Conservation (phyloP, 1,140 invertebrate genomes). For the Sinonovacula constricta region DNA sequence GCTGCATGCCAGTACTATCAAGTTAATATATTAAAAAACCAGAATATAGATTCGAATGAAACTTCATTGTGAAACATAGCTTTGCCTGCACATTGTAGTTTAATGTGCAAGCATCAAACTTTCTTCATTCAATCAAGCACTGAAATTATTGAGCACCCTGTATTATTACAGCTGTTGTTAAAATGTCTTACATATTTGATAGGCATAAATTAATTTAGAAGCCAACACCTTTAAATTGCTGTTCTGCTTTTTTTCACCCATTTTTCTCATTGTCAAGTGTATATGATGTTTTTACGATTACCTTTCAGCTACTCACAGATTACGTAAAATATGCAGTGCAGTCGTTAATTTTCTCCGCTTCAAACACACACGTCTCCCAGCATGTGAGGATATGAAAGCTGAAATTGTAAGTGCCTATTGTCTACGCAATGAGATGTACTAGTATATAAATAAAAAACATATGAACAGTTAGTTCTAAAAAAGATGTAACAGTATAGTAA, state of each 20-base stretch:
- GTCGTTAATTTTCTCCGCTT: conserved; percentile 51
- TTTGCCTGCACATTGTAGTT: no score
- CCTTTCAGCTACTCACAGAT: conserved; percentile 36
- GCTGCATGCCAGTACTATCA: no score
- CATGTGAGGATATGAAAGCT: conserved; percentile 49
- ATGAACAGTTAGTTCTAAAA: not conserved
- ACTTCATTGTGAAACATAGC: no score
- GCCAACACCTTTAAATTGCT: not conserved
- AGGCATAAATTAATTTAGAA: not conserved
- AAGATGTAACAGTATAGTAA: not conserved
- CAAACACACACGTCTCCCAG: conserved; percentile 35
- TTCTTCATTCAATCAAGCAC: not conserved
- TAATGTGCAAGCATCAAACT: no score
- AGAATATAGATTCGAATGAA: no score
- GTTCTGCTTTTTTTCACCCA: not conserved
- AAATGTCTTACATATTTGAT: not conserved
- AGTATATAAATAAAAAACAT: not conserved
- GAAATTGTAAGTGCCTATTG: conserved; percentile 48
- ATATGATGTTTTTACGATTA: not conserved
- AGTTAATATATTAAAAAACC: no score
- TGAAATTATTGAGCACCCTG: not conserved
- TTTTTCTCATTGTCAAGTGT: not conserved
- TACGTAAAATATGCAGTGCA: conserved; percentile 49
- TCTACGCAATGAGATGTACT: not conserved
- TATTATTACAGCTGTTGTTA: not conserved